phyloP scores from a whole-genome alignment of 2,888 invertebrate genomes.

The Eupsilia transversa region DNA sequence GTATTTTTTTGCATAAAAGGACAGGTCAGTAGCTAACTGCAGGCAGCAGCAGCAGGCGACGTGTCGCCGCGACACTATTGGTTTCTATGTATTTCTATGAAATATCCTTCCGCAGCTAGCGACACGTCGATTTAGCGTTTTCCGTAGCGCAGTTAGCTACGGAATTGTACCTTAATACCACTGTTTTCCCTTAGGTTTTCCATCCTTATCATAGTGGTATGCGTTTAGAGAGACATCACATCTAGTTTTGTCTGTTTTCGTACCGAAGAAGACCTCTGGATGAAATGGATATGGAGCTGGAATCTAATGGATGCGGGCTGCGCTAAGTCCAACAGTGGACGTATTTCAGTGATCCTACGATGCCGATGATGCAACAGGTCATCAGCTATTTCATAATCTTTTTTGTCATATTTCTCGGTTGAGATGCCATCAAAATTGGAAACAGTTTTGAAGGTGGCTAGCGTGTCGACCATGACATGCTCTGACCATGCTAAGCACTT shows the following conservation, averaged over 20 bases:
- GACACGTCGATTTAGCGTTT: too few relatives aligned
- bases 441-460: slow-evolving; percentile 15
- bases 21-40: too few relatives aligned
- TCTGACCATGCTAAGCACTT: slow-evolving; percentile 28
- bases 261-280: background rate
- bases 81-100: too few relatives aligned
- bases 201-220: slow-evolving; percentile 1
- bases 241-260: background rate
- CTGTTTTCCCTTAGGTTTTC: slow-evolving; percentile 1
- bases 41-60: too few relatives aligned
- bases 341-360: background rate
- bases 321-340: background rate
- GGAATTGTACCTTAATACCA: too few relatives aligned
- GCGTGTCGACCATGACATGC: slow-evolving; percentile 47
- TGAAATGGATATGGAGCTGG: background rate
- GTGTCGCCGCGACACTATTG: too few relatives aligned
- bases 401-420: background rate
- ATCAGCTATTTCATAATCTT: background rate
- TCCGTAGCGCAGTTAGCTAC: too few relatives aligned
- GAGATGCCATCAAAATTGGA: background rate
- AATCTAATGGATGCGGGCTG: background rate
- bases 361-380: background rate
- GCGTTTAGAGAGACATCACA: background rate
- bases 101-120: too few relatives aligned
- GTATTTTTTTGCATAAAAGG: too few relatives aligned